Evolutionary conservation across 2,797 vertebrate species (phyloP).

Genomic region (Enteromius afrohamiltoni): DNA sequence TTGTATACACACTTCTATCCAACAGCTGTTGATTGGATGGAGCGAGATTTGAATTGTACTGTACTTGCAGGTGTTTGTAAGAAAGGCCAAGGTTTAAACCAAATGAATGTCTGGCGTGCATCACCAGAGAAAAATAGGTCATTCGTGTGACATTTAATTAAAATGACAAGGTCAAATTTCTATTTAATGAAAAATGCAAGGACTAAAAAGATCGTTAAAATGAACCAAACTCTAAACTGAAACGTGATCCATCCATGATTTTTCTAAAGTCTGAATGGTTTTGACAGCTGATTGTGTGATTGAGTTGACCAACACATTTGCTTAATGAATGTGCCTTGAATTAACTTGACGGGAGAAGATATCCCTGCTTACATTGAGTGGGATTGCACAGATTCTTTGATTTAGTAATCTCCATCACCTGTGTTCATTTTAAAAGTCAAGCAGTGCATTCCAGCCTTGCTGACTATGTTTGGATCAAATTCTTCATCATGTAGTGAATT

Average conservation of each 20-base stretch:
- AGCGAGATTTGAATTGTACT: neutral
- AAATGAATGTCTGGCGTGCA: neutral
- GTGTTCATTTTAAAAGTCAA: neutral
- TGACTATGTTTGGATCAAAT: neutral
- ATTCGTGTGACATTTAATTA: neutral
- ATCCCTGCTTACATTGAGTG: too few species aligned
- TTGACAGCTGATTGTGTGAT: neutral
- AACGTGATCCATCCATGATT: neutral
- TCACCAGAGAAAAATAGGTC: neutral
- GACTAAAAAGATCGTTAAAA: neutral
- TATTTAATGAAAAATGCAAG: neutral
- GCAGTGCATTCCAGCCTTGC: neutral
- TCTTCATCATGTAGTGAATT: neutral
- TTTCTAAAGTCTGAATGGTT: neutral
- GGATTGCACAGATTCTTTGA: too few species aligned
- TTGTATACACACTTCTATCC: neutral
- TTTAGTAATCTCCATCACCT: too few species aligned
- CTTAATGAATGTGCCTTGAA: neutral
- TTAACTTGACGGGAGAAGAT: neutral
- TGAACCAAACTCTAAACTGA: neutral
- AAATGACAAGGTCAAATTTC: neutral
- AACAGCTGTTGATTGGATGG: neutral
- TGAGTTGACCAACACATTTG: neutral
- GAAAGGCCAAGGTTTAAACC: neutral
- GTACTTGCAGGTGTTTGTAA: neutral